Conservation (phyloP, 2,113 vertebrate genomes). For the Stictonetta naevosa region DNA sequence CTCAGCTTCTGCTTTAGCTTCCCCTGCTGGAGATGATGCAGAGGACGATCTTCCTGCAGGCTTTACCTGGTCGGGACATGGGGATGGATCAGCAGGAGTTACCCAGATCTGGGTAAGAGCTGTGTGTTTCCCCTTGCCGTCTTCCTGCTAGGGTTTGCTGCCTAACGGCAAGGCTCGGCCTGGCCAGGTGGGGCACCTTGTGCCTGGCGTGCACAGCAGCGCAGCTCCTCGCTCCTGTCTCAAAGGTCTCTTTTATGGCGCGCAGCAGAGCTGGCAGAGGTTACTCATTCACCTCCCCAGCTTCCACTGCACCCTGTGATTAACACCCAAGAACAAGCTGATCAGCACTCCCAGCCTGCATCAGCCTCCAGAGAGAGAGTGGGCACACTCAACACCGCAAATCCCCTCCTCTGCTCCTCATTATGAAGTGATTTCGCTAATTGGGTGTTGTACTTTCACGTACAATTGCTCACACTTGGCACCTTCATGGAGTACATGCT, state of each 20-base stretch:
- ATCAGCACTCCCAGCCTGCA: background rate
- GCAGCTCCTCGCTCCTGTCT: background rate
- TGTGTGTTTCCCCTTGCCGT: rapidly evolving
- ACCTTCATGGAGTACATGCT: background rate
- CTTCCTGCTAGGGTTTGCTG: background rate
- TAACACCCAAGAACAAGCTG: background rate
- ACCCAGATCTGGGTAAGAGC: background rate
- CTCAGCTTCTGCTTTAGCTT: background rate
- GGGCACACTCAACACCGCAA: background rate
- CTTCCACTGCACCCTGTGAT: background rate
- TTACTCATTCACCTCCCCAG: background rate
- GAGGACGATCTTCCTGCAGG: background rate
- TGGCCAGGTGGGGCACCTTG: background rate
- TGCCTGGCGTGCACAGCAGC: background rate
- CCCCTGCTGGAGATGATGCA: background rate
- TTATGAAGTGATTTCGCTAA: constrained; percentile 39
- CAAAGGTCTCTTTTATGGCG: constrained; percentile 16
- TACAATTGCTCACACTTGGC: constrained; percentile 5
- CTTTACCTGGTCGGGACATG: background rate
- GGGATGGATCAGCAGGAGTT: background rate
- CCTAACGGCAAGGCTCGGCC: background rate
- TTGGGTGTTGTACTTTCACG: constrained; percentile 20
- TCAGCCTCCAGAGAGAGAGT: constrained; percentile 27
- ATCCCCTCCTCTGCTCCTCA: constrained; percentile 50
- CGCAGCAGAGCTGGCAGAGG: background rate